A percentile compares a stretch with the other conserved stretches of the same genome.
These are phyloP conservation scores for Callimico goeldii DNA, from an alignment of 2,797 vertebrate genomes.

Conservation along the genomic window DNA sequence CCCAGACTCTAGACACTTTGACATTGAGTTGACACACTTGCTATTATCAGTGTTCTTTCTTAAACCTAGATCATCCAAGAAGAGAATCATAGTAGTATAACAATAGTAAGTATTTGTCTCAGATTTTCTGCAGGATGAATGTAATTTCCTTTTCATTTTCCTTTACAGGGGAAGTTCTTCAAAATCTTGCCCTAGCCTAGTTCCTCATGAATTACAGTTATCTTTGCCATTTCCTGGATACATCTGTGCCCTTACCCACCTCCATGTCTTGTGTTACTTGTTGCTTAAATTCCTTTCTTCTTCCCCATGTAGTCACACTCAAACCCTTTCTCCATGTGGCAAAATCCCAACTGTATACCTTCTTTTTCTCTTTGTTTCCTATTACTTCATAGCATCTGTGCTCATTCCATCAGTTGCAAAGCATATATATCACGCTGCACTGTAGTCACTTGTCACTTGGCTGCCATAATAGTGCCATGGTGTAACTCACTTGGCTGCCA, in stretches of 20 bases:
- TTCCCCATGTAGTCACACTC: neutral
- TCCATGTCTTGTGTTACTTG: neutral
- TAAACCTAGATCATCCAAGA: neutral
- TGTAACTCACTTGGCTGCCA: neutral
- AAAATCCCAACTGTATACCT: neutral
- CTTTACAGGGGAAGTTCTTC: neutral
- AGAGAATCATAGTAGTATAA: neutral
- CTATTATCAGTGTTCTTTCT: neutral
- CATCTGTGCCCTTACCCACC: neutral
- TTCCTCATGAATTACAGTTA: neutral
- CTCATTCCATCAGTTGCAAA: neutral
- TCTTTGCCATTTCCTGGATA: neutral
- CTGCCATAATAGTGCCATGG: neutral
- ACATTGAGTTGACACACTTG: neutral
- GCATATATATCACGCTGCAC: neutral
- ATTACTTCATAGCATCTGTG: neutral
- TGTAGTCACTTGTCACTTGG: neutral
- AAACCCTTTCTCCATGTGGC: neutral
- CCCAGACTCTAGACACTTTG: neutral
- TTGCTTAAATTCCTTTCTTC: neutral
- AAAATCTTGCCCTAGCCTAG: neutral
- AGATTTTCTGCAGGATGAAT: neutral
- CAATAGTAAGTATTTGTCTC: neutral
- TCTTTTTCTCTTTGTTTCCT: neutral
- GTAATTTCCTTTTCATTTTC: constrained; percentile 1